phyloP scores from a whole-genome alignment of 1,140 invertebrate species.

The Drosophila rufa region DNA sequence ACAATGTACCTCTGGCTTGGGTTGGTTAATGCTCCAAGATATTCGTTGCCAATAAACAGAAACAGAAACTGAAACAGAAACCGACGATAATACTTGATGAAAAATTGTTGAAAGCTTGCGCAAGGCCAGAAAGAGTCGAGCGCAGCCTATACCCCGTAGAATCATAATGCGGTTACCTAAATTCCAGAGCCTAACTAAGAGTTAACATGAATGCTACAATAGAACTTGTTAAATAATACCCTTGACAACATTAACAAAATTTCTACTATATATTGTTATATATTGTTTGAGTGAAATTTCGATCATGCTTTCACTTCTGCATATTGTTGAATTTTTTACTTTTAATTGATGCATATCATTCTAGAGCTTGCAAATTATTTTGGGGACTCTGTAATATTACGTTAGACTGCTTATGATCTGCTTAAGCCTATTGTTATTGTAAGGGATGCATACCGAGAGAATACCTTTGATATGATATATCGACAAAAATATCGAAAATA shows the following conservation, averaged over 20 bases:
- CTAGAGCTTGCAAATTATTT: no score
- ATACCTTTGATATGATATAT: no score
- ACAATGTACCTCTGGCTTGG: not conserved
- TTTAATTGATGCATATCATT: not conserved
- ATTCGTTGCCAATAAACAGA: constrained; percentile 40
- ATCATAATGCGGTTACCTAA: not conserved
- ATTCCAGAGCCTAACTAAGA: no score
- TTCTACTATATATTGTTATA: no score
- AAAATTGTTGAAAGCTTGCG: constrained; percentile 17
- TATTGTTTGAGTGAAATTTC: not conserved
- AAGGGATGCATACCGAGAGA: no score
- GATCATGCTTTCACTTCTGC: not conserved
- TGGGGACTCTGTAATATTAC: no score
- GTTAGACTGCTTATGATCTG: no score
- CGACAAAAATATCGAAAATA: no score
- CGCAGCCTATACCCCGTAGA: not conserved
- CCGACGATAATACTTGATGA: constrained; percentile 21
- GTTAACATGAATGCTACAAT: no score
- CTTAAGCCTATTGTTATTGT: no score
- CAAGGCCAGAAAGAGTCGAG: constrained; percentile 9
- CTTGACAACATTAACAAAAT: no score
- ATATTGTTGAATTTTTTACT: not conserved
- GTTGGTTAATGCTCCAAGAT: constrained; percentile 25
- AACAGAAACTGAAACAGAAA: constrained; percentile 25
- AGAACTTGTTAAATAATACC: no score